Evolutionary conservation across 2,113 vertebrate species (phyloP), one percentile per base, ranked within the genome.

Genomic region (Anoura caudifer): DNA sequence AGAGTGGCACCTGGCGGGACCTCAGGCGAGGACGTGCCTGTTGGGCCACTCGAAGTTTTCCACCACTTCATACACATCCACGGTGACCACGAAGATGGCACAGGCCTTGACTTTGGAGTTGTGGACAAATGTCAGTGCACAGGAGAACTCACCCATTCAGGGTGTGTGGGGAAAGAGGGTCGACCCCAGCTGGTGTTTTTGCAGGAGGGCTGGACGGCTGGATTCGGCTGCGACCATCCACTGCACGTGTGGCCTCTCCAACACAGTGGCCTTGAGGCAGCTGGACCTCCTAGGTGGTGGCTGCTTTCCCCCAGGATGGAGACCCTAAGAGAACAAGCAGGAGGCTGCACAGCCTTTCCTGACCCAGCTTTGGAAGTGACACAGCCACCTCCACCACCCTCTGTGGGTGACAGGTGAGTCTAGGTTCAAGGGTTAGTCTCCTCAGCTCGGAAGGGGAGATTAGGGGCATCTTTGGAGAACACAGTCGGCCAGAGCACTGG

Each of bases 181-280:
- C 43, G 14, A 4, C 16, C 4, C 13, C 26, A 4, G 13, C 36
- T 11, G 4, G 26, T 6, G n/a, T 5, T 11, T 43, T 63, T 22
- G 43, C 3, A 7, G 69, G 45, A 45, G 22, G 20, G 24, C 50
- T 28, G 26, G 3, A n/a, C 67, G 33, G 15, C 47, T 24, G 11
- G 4, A 3, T 13, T 5, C 5, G 13, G 12, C n/a, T 1, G 26
- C 12, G 5, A 24, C 16, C 9, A 24, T 45, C 36, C 72, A 13
- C 10, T 5, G 45, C 13, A 1, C 4, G 0, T 0, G 8, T 28
- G 9, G 13, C 52, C 33, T 79, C 28, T 36, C 33, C 17, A 7
- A 22, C 2, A 5, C 3, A 24, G 19, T 0, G 2, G 26, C 33
- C 36, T 15, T 38, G 0, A 1, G 31, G 24, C 2, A 1, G 41